Percentiles rank a stretch among this genome's conserved stretches.
These are phyloP conservation scores for Drosophila pachea DNA, from an alignment of 1,140 invertebrate genomes.

Conservation along the genomic window DNA sequence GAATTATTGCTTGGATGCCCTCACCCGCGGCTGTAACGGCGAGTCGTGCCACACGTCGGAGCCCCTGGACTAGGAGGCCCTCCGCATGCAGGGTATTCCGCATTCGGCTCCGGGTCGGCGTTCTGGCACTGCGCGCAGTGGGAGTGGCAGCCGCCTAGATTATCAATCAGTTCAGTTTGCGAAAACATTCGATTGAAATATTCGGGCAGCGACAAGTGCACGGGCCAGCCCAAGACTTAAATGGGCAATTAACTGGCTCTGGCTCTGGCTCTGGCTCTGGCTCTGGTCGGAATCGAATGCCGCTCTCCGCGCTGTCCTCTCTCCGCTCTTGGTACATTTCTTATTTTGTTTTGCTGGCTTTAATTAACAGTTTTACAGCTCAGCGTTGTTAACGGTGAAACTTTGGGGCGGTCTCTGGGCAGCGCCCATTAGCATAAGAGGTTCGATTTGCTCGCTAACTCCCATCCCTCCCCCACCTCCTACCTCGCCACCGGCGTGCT, in stretches of 20 bases:
- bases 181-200: slow-evolving; percentile 40
- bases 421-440: slow-evolving; percentile 72
- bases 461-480: slow-evolving; percentile 6
- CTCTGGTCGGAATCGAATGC: slow-evolving; percentile 55
- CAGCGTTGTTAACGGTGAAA: slow-evolving; percentile 65
- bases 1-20: too few species aligned
- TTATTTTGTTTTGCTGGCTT: slow-evolving; percentile 34
- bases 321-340: slow-evolving; percentile 50
- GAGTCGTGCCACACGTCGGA: too few species aligned
- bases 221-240: slow-evolving; percentile 42
- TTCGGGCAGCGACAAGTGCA: slow-evolving; percentile 47
- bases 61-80: too few species aligned
- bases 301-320: slow-evolving; percentile 50
- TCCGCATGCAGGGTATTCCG: slow-evolving; percentile 12
- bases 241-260: slow-evolving; percentile 43
- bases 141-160: slow-evolving; percentile 32
- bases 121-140: slow-evolving; percentile 25
- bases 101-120: neutral
- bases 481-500: too few species aligned
- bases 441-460: slow-evolving; percentile 55
- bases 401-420: slow-evolving; percentile 51
- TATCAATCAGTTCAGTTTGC: slow-evolving; percentile 50
- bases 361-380: slow-evolving; percentile 76
- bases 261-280: too few species aligned
- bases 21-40: too few species aligned